Conservation (phyloP, 1,140 invertebrate species). For the Apocrypta bakeri region DNA sequence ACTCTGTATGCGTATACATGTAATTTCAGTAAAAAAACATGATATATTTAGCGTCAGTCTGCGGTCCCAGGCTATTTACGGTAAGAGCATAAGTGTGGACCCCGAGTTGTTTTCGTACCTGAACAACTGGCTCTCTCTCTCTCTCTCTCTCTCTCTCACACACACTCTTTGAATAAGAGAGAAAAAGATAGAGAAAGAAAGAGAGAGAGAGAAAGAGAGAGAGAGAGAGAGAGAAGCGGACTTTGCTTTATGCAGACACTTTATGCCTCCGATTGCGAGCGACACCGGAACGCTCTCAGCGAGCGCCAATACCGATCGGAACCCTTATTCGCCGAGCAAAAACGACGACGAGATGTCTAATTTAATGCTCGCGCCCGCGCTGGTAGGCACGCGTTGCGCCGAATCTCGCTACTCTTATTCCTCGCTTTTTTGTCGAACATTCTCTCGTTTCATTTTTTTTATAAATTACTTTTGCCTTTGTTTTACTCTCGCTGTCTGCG, state of each 20-base stretch:
- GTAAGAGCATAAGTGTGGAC: not conserved
- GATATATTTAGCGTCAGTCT: not conserved
- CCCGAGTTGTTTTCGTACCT: constrained; percentile 16
- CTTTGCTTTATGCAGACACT: constrained; percentile 71
- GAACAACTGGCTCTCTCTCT: not conserved
- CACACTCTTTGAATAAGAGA: not conserved
- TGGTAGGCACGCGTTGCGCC: constrained; percentile 59
- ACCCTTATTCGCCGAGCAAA: constrained; percentile 57
- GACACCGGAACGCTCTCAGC: constrained; percentile 74
- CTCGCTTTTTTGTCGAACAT: not conserved
- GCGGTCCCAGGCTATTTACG: constrained; percentile 27
- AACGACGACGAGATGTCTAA: constrained; percentile 67
- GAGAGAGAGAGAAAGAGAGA: not conserved
- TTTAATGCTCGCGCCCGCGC: constrained; percentile 63
- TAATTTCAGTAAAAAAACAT: constrained; percentile 16
- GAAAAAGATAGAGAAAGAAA: not conserved
- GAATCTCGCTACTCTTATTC: not conserved
- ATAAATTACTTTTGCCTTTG: not conserved
- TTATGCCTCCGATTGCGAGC: constrained; percentile 74
- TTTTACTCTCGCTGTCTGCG: not conserved
- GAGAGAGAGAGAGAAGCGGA: constrained; percentile 46
- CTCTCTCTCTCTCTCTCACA: not conserved
- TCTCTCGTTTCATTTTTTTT: not conserved
- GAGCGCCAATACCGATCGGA: constrained; percentile 57
- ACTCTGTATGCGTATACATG: not conserved